Evolutionary conservation across 1,140 invertebrate genomes (phyloP).

Genomic region (Cyclina sinensis): DNA sequence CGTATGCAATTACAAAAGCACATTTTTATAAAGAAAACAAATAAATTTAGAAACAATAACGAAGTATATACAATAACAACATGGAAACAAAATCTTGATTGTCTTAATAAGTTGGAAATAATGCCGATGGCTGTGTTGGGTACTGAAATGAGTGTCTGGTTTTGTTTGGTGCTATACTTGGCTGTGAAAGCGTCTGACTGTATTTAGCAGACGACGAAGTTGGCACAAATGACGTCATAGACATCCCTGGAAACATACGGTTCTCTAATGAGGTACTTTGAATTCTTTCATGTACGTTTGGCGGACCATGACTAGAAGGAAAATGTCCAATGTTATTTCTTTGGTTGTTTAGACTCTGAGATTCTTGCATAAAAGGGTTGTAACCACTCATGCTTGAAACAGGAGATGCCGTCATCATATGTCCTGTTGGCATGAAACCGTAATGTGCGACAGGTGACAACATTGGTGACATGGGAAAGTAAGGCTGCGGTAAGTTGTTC

Average conservation of each 20-base stretch:
- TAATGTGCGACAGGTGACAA: neutral
- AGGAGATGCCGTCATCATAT: neutral
- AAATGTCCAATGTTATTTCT: neutral
- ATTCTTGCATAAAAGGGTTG: slow-evolving; percentile 21
- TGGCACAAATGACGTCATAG: neutral
- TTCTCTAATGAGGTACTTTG: neutral
- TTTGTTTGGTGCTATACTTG: neutral
- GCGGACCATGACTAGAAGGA: neutral
- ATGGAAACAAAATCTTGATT: too few species aligned
- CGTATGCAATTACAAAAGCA: too few species aligned
- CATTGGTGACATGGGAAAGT: too few species aligned
- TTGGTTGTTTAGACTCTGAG: neutral
- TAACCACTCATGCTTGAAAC: neutral
- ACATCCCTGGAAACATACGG: neutral
- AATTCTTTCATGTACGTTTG: neutral
- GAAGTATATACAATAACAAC: too few species aligned
- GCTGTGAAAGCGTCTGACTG: neutral
- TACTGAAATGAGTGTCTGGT: neutral
- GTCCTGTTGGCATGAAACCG: slow-evolving; percentile 25
- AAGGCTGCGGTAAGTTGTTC: neutral
- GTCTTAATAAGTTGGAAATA: too few species aligned
- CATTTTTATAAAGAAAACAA: too few species aligned
- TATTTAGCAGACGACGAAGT: slow-evolving; percentile 10
- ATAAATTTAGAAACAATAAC: too few species aligned
- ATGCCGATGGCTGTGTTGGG: neutral